These are phyloP conservation scores for Lasioglossum zephyrum DNA, from an alignment of 2,888 invertebrate species.

Conservation along the genomic window DNA sequence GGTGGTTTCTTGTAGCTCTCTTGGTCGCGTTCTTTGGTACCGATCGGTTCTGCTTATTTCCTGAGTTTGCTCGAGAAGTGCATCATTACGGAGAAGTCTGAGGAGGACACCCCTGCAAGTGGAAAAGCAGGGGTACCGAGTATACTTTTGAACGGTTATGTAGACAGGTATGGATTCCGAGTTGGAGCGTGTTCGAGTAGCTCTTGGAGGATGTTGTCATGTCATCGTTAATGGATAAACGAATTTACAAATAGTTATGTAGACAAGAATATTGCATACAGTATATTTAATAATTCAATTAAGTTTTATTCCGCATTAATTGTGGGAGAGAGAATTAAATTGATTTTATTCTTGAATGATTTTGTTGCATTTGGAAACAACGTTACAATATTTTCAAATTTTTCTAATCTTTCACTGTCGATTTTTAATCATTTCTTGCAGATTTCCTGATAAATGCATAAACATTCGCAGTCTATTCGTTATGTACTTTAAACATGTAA, in stretches of 20 bases:
- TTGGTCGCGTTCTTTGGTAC: neutral
- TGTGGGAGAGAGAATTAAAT: too few relatives aligned
- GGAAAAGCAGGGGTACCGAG: slow-evolving; percentile 68
- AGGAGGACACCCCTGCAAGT: slow-evolving; percentile 73
- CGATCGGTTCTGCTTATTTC: slow-evolving; percentile 16
- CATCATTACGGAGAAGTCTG: slow-evolving; percentile 76
- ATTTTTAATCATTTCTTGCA: too few relatives aligned
- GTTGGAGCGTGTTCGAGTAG: neutral
- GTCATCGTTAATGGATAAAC: neutral
- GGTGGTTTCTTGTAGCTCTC: neutral
- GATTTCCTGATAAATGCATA: too few relatives aligned
- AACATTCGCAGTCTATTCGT: too few relatives aligned
- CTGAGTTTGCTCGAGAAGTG: slow-evolving; percentile 10
- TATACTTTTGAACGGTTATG: slow-evolving; percentile 72
- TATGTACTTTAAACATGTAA: neutral
- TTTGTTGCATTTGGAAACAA: too few relatives aligned
- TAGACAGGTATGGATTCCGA: slow-evolving; percentile 62
- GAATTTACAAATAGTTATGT: neutral
- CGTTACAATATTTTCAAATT: too few relatives aligned
- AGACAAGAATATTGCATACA: neutral
- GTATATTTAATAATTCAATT: too few relatives aligned
- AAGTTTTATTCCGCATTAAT: too few relatives aligned
- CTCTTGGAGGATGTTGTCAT: neutral
- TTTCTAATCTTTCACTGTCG: too few relatives aligned
- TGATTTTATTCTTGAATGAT: too few relatives aligned